These are phyloP conservation scores for Morpho helenor DNA, from an alignment of 2,888 invertebrate species.

Conservation along the genomic window DNA sequence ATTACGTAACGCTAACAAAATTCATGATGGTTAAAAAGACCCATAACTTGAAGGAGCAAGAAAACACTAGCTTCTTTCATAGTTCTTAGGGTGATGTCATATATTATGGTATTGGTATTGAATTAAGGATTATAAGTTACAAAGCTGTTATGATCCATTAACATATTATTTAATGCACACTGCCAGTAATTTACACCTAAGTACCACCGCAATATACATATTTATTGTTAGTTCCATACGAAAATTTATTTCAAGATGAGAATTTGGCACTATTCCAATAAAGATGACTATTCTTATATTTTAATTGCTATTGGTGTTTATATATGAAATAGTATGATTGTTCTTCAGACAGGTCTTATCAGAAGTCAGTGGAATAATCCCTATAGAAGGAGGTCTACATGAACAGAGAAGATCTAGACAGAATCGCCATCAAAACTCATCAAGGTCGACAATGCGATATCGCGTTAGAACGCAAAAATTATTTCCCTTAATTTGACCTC, in stretches of 20 bases:
- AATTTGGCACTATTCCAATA: constrained; percentile 10
- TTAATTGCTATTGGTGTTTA: not conserved
- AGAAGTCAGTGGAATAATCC: constrained; percentile 34
- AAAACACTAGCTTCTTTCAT: no score
- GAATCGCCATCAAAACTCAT: constrained; percentile 38
- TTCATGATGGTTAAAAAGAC: no score
- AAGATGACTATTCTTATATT: not conserved
- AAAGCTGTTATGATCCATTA: no score
- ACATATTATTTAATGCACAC: no score
- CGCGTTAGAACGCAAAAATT: constrained; percentile 54
- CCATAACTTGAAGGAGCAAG: no score
- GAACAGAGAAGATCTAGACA: constrained; percentile 33
- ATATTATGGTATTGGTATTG: no score
- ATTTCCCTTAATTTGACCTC: constrained; percentile 62
- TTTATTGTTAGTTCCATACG: not conserved
- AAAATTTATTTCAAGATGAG: constrained; percentile 7
- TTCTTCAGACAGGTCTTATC: constrained; percentile 50
- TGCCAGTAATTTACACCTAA: no score
- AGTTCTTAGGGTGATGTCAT: no score
- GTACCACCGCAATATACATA: no score
- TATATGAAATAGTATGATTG: not conserved
- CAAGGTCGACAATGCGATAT: constrained; percentile 40
- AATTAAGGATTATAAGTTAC: no score
- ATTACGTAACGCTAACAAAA: no score
- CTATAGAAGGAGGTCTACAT: constrained; percentile 17